A percentile compares a stretch with the other conserved stretches of the same genome.
Conservation (phyloP, 2,888 invertebrate species). For the Endotricha flammealis region DNA sequence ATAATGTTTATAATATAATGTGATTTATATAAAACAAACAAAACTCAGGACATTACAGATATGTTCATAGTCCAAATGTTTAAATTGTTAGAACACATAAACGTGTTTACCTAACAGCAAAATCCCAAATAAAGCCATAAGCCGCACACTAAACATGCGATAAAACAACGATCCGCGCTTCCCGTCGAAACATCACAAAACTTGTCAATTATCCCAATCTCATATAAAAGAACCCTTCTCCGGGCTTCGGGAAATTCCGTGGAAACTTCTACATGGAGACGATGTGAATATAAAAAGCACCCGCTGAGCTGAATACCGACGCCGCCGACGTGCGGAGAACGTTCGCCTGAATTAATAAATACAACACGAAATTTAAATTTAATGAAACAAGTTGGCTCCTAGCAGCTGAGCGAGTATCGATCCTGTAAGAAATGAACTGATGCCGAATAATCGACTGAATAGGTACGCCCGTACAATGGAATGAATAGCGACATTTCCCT, state of each 20-base stretch:
- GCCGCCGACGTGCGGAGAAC: constrained; percentile 51
- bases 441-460: constrained; percentile 15
- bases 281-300: constrained; percentile 63
- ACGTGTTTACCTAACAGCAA: too few relatives aligned
- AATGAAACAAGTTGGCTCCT: constrained; percentile 75
- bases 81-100: too few relatives aligned
- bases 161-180: constrained; percentile 8
- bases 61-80: too few relatives aligned
- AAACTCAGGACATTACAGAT: too few relatives aligned
- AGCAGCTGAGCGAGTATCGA: constrained; percentile 72
- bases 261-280: constrained; percentile 37
- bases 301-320: constrained; percentile 38
- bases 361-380: constrained; percentile 79
- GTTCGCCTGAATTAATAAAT: constrained; percentile 75
- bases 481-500: constrained; percentile 4
- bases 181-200: constrained; percentile 20
- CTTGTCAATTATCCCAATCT: constrained; percentile 13
- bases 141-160: constrained; percentile 5
- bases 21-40: too few relatives aligned
- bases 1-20: too few relatives aligned
- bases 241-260: constrained; percentile 16
- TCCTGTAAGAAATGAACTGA: constrained; percentile 42
- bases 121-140: constrained; percentile 13
- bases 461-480: constrained; percentile 12
- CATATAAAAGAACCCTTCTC: constrained; percentile 10